These are phyloP conservation scores for Hydra vulgaris DNA, from an alignment of 30 jellyfish, hydroid and myxozoan species.

Conservation along the genomic window DNA sequence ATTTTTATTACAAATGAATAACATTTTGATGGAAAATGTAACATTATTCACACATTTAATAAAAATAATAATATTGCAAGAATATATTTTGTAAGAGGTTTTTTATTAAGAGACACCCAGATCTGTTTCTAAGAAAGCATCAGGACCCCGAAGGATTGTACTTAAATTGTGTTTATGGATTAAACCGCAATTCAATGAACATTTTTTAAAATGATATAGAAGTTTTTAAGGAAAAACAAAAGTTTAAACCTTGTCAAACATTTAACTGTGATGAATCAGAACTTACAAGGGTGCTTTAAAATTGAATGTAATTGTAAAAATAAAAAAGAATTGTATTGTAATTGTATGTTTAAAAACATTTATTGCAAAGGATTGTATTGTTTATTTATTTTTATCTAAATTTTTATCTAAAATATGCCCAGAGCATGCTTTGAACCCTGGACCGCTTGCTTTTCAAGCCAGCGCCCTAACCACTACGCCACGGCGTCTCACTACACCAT, in stretches of 20 bases:
- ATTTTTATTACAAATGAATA: no score
- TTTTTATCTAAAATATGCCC: no score
- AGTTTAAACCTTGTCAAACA: neutral
- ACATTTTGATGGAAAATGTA: neutral
- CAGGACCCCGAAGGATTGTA: neutral
- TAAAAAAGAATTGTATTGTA: no score
- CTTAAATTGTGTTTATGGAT: neutral
- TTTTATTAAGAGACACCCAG: neutral
- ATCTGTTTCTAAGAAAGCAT: neutral
- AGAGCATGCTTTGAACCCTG: no score
- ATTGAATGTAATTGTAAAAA: no score
- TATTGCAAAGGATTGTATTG: no score
- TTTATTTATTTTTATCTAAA: no score
- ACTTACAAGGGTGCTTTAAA: no score
- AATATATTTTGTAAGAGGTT: neutral
- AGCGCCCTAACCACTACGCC: no score
- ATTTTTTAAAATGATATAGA: neutral
- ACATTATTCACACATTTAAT: neutral
- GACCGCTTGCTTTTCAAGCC: no score
- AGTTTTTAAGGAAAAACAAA: neutral
- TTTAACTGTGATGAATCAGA: neutral
- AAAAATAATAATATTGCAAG: neutral
- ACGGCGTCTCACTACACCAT: no score
- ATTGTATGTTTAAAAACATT: no score
- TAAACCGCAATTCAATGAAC: neutral